phyloP scores from a whole-genome alignment of 2,113 vertebrate genomes.

The Phoenicopterus ruber region DNA sequence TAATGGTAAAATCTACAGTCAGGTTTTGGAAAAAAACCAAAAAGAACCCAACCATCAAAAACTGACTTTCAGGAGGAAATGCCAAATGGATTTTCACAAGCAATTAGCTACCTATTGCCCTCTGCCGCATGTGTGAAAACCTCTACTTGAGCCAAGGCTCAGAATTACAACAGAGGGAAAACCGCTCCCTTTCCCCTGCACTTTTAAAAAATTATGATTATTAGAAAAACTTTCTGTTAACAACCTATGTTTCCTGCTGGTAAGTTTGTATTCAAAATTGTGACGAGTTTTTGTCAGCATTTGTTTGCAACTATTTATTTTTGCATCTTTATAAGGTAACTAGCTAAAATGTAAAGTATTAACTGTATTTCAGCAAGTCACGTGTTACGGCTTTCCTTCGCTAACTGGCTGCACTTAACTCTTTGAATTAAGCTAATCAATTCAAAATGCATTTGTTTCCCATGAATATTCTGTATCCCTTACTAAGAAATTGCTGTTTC shows the following conservation, averaged over 20 bases:
- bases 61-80: neutral
- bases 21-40: neutral
- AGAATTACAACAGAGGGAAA: neutral
- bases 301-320: neutral
- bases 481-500: neutral
- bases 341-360: neutral
- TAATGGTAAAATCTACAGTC: neutral
- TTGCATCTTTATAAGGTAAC: neutral
- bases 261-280: neutral
- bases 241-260: neutral
- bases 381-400: neutral
- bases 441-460: neutral
- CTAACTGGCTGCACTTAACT: too few relatives aligned
- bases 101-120: neutral
- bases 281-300: neutral
- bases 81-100: neutral
- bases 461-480: neutral
- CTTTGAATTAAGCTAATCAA: neutral
- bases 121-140: neutral
- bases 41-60: neutral
- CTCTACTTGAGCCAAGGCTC: neutral
- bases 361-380: neutral
- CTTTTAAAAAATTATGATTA: neutral
- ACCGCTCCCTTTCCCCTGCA: neutral
- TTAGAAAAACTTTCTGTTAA: neutral